Conservation (phyloP, 2,797 vertebrate species). For the Okamejei kenojei region DNA sequence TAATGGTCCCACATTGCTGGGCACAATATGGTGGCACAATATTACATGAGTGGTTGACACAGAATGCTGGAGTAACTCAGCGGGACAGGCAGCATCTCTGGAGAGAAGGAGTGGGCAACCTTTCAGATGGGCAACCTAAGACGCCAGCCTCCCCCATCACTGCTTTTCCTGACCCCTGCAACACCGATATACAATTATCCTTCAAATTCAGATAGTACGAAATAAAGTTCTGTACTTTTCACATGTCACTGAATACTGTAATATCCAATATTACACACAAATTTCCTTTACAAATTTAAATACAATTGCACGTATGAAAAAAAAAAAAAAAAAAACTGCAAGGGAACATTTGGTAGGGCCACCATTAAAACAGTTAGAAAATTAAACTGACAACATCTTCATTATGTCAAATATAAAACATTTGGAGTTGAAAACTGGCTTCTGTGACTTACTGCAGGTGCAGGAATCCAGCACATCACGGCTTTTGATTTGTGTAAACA, state of each 20-base stretch:
- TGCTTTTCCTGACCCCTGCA: background rate
- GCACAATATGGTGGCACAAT: background rate
- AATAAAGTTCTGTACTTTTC: constrained; percentile 25
- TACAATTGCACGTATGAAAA: constrained; percentile 32
- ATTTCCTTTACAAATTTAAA: constrained; percentile 36
- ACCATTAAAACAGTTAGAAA: constrained; percentile 18
- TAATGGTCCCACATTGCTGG: background rate
- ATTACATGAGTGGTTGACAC: background rate
- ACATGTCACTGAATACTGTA: constrained; percentile 26
- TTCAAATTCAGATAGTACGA: background rate
- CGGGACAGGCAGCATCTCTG: too few relatives aligned
- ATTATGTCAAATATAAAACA: constrained; percentile 33
- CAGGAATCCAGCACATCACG: background rate
- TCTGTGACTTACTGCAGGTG: background rate
- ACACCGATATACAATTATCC: background rate
- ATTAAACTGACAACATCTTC: background rate
- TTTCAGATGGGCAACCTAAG: background rate
- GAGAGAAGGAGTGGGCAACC: background rate
- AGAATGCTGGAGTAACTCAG: too few relatives aligned
- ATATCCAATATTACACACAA: constrained; percentile 33
- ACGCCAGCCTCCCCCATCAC: background rate
- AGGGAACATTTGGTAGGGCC: constrained; percentile 26
- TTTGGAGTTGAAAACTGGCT: background rate
- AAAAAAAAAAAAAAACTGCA: background rate
- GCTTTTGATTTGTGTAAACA: constrained; percentile 17